phyloP scores from a whole-genome alignment of 2,888 invertebrate genomes.

The Aspidiotus destructor region DNA sequence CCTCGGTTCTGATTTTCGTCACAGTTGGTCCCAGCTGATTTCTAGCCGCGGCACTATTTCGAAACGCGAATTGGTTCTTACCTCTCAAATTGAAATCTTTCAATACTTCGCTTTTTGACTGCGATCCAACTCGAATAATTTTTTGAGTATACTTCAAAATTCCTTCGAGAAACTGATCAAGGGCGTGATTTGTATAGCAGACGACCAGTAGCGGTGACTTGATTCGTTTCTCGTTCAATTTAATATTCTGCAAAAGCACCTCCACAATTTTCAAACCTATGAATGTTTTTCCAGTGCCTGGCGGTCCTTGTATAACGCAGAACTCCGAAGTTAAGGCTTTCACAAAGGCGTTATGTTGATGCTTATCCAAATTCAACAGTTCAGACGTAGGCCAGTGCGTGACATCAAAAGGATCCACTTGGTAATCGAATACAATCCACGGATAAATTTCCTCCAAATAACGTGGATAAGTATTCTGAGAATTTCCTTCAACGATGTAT shows the following conservation, averaged over 20 bases:
- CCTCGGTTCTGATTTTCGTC: too few relatives aligned
- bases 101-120: constrained; percentile 52
- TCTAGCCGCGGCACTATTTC: too few relatives aligned
- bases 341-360: constrained; percentile 57
- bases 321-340: constrained; percentile 62
- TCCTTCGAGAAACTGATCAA: constrained; percentile 75
- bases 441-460: constrained; percentile 40
- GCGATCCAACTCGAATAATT: constrained; percentile 60
- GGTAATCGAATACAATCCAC: not conserved
- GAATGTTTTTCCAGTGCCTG: constrained; percentile 71
- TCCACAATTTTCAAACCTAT: constrained; percentile 65
- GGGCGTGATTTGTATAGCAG: constrained; percentile 75
- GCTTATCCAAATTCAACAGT: constrained; percentile 51
- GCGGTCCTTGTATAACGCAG: constrained; percentile 74
- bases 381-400: constrained; percentile 37
- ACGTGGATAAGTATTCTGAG: constrained; percentile 40
- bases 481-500: constrained; percentile 53
- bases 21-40: too few relatives aligned
- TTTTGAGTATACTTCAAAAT: constrained; percentile 50
- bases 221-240: not conserved
- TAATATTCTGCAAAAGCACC: constrained; percentile 37
- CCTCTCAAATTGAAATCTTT: constrained; percentile 17
- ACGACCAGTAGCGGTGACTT: constrained; percentile 54
- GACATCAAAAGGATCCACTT: not conserved
- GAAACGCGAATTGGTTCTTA: not conserved